Percentiles rank a stretch among this genome's conserved stretches.
These are phyloP conservation scores for Lithobates pipiens DNA, from an alignment of 2,797 vertebrate genomes.

Conservation along the genomic window DNA sequence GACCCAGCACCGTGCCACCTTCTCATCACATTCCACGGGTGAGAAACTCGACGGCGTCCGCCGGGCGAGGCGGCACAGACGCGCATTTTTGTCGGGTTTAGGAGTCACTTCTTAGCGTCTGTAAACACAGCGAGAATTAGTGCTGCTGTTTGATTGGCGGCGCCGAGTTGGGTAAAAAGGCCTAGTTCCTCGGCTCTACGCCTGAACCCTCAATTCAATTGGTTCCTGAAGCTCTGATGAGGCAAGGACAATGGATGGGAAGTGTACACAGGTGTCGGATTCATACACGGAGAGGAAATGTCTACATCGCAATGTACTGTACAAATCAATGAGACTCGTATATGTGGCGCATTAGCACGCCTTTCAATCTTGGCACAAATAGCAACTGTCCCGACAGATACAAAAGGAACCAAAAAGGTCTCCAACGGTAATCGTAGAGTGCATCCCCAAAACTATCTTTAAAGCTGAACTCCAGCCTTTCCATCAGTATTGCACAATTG, in stretches of 20 bases:
- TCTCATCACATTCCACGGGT: conserved; percentile 14
- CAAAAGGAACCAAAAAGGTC: too few species aligned
- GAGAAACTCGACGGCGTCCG: conserved; percentile 11
- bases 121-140: conserved; percentile 1
- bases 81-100: neutral
- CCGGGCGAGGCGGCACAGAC: neutral
- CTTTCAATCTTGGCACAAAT: too few species aligned
- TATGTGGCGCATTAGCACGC: too few species aligned
- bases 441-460: too few species aligned
- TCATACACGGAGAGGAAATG: neutral
- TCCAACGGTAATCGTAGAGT: too few species aligned
- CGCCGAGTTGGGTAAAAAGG: neutral
- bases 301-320: too few species aligned
- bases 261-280: neutral
- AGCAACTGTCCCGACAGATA: too few species aligned
- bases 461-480: too few species aligned
- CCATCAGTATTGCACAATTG: too few species aligned
- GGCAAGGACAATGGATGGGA: neutral
- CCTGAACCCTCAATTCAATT: neutral
- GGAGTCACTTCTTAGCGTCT: conserved; percentile 6
- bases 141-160: neutral
- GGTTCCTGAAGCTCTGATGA: conserved; percentile 2
- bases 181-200: neutral
- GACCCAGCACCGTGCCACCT: neutral
- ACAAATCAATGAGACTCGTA: too few species aligned